Conservation (phyloP, 64 coral and sea anemone genomes). For the Dendronephthya gigantea region DNA sequence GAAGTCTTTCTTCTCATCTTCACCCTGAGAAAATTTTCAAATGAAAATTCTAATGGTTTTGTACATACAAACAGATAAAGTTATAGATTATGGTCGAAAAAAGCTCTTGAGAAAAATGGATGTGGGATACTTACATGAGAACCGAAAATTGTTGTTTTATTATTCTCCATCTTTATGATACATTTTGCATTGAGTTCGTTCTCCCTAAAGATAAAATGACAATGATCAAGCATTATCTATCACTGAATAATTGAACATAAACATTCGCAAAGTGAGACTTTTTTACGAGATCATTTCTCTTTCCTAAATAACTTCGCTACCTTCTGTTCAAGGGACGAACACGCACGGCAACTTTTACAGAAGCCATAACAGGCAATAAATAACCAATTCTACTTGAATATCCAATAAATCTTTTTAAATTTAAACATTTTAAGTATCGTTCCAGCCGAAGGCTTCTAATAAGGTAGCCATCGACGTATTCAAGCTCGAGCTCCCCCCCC, state of each 20-base stretch:
- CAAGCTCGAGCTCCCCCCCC: not conserved
- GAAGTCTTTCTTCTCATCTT: constrained; percentile 4
- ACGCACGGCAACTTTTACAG: constrained; percentile 8
- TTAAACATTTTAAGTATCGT: not conserved
- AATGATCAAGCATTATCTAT: not conserved
- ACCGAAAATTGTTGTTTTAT: not conserved
- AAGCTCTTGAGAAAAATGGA: not conserved
- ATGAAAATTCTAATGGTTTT: not conserved
- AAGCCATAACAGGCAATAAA: not conserved
- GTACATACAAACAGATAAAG: not conserved
- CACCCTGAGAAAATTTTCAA: not conserved
- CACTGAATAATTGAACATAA: not conserved
- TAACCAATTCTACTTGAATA: not conserved
- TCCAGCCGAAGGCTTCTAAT: not conserved
- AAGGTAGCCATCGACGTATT: not conserved
- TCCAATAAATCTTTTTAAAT: not conserved
- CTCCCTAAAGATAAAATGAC: not conserved
- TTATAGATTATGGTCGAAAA: not conserved
- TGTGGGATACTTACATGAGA: not conserved
- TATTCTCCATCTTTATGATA: constrained; percentile 16
- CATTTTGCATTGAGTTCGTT: constrained; percentile 3
- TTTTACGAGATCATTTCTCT: not conserved
- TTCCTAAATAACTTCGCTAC: not conserved
- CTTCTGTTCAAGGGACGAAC: constrained; percentile 4
- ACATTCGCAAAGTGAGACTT: not conserved